phyloP scores from a whole-genome alignment of 2,888 invertebrate genomes.

The Drosophila picticornis region DNA sequence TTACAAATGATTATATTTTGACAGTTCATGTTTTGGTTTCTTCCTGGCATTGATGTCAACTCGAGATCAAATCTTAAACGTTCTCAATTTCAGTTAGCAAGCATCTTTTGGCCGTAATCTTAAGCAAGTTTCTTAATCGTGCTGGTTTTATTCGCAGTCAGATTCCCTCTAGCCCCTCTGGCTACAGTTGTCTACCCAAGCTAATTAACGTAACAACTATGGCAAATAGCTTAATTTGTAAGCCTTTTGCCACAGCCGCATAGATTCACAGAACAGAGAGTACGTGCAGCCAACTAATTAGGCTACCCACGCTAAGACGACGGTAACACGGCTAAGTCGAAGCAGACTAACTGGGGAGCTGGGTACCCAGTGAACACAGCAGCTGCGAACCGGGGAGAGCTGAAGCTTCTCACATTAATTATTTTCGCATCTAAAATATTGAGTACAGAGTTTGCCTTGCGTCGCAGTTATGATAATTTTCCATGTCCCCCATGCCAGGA shows the following conservation, averaged over 20 bases:
- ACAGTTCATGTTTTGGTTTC: not conserved
- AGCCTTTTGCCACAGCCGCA: constrained; percentile 42
- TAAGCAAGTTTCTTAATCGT: constrained; percentile 4
- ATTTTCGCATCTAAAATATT: constrained; percentile 74
- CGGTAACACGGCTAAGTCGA: constrained; percentile 36
- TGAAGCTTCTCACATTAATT: constrained; percentile 77
- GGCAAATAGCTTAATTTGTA: constrained; percentile 76
- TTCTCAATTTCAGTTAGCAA: not conserved
- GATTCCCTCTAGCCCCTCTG: too few relatives aligned
- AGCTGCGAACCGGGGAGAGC: constrained; percentile 3
- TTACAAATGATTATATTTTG: not conserved
- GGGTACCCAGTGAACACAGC: not conserved
- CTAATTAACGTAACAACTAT: constrained; percentile 62
- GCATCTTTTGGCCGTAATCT: not conserved
- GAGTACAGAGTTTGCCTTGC: constrained; percentile 49
- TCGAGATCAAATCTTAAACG: not conserved
- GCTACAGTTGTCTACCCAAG: constrained; percentile 16
- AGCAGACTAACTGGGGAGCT: not conserved
- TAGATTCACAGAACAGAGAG: constrained; percentile 10
- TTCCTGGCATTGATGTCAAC: not conserved
- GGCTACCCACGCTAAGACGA: constrained; percentile 51
- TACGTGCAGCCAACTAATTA: constrained; percentile 73
- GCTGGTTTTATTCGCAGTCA: constrained; percentile 6
- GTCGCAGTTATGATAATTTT: constrained; percentile 73
- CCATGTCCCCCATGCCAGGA: constrained; percentile 5